phyloP scores from a whole-genome alignment of 2,113 vertebrate species.

The Puffinus mauretanicus region DNA sequence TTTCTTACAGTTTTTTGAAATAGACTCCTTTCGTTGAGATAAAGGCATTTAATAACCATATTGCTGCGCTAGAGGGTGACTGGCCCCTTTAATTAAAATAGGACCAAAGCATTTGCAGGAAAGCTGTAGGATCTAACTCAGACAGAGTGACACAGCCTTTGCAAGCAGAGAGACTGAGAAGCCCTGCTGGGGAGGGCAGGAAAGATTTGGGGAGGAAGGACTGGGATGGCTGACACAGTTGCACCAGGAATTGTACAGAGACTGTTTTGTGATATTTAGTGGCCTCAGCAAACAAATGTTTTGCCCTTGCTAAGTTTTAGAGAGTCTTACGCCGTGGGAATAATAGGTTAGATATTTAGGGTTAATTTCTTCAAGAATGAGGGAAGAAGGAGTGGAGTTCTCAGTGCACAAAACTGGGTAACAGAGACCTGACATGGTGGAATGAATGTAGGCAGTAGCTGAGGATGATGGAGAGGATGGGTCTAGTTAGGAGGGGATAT shows the following conservation, averaged over 20 bases:
- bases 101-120: neutral
- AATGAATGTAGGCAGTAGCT: neutral
- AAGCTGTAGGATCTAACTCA: neutral
- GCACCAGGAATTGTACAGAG: neutral
- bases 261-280: neutral
- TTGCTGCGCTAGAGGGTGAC: neutral
- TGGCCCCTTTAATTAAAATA: neutral
- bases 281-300: neutral
- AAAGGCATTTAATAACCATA: neutral
- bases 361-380: neutral
- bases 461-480: neutral
- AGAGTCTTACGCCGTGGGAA: neutral
- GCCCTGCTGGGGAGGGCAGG: neutral
- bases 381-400: neutral
- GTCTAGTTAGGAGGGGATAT: neutral
- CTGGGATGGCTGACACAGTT: neutral
- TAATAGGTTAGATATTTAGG: neutral
- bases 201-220: neutral
- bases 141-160: neutral
- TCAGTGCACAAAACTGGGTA: neutral
- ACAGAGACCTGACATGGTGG: neutral
- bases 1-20: neutral
- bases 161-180: neutral
- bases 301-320: neutral
- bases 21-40: neutral